phyloP scores from a whole-genome alignment of 2,797 vertebrate genomes.

The Chiloscyllium punctatum region DNA sequence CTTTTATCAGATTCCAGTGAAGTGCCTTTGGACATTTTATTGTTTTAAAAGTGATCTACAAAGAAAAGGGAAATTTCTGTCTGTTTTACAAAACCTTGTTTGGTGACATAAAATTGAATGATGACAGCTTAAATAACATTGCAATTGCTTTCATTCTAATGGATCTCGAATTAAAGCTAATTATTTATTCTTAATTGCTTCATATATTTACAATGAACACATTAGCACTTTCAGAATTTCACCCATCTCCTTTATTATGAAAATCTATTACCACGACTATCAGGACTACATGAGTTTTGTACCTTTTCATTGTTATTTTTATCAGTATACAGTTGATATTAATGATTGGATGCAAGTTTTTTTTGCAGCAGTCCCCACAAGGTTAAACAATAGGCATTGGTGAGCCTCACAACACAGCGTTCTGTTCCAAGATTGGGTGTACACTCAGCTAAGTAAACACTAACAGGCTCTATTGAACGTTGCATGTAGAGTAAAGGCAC shows the following conservation, averaged over 20 bases:
- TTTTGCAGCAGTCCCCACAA: neutral
- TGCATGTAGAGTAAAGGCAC: no score
- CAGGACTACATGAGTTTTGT: no score
- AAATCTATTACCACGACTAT: neutral
- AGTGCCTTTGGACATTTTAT: no score
- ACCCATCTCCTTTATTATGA: neutral
- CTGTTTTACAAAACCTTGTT: neutral
- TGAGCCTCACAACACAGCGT: neutral
- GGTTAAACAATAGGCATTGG: neutral
- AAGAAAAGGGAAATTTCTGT: neutral
- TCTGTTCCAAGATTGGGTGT: no score
- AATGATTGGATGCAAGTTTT: neutral
- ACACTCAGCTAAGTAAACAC: no score
- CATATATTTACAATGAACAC: neutral
- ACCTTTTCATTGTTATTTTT: neutral
- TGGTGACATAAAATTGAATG: neutral
- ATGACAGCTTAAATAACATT: neutral
- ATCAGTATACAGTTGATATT: neutral
- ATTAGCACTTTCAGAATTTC: slow-evolving; percentile 4
- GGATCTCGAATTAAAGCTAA: neutral
- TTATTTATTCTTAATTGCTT: slow-evolving; percentile 3
- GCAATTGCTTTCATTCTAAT: neutral
- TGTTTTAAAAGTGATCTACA: no score
- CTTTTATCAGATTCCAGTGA: no score
- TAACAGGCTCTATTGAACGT: no score